Evolutionary conservation across 2,888 invertebrate species (phyloP), one percentile per base, ranked within the genome.

Genomic region (Hyles lineata): DNA sequence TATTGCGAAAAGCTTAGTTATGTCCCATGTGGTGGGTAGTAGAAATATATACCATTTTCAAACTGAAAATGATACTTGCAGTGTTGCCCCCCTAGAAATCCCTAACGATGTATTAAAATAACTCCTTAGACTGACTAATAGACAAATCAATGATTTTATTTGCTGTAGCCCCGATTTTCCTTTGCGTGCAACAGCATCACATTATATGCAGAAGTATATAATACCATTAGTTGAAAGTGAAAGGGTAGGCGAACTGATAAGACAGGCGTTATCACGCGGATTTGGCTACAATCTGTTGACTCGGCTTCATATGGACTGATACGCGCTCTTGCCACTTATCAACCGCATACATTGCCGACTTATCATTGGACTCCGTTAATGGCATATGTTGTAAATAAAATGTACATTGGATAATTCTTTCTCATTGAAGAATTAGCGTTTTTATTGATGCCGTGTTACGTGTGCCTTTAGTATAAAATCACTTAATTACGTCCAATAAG

Each of bases 221-320:
- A 43, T 43, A 11, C 43, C 43, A 43, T 29, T 7, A 61, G 6
- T 61, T 19, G 2, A 61, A 61, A 61, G 21, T 11, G 63, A 43
- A 63, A 63, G 11, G 21, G 17, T 17, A 6, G n/a, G 15, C 6
- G 55, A 19, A 1, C 7, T 35, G 63, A 63, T 63, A 63, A 63
- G 21, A 21, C 21, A 9, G 8, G 9, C 63, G 63, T 63, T 63
- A 63, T 63, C 63, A 63, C 43, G 35, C 21, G 21, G 32, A 63
- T 63, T 35, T 63, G 63, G 21, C 35, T 63, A 11, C 43, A 63
- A 63, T 63, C 63, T 63, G 43, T 43, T 63, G n/a, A 35, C 63
- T 35, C 35, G 21, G 9, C 55, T 19, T 55, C n/a, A 63, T 21
- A 63, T 35, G 11, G 35, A 21, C 21, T 43, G 19, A 32, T 63